These are phyloP conservation scores for Poeciliopsis gracilis DNA, from an alignment of 2,797 vertebrate species.

Conservation along the genomic window DNA sequence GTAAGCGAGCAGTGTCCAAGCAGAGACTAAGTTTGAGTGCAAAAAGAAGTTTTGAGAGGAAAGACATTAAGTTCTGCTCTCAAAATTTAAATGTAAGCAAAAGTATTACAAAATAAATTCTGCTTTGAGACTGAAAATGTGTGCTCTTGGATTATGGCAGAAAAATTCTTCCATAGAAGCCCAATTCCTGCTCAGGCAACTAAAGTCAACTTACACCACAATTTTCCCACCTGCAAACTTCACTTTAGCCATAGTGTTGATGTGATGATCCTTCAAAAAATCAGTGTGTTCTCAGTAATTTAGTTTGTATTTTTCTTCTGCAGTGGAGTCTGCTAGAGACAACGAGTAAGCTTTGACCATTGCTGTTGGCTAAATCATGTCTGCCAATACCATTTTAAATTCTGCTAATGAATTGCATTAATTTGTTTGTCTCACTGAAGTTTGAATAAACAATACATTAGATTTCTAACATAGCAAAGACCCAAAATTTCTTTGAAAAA, in stretches of 20 bases:
- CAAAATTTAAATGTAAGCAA: no score
- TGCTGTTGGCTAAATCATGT: neutral
- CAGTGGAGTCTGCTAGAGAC: neutral
- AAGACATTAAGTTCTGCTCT: no score
- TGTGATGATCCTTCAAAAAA: neutral
- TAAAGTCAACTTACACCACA: neutral
- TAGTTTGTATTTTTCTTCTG: neutral
- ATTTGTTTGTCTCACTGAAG: neutral
- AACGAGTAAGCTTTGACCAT: neutral
- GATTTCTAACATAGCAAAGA: neutral
- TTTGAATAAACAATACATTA: neutral
- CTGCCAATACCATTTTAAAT: neutral
- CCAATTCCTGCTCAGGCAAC: neutral
- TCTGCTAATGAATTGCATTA: neutral
- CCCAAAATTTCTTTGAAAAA: neutral
- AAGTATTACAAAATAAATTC: no score
- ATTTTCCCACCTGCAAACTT: neutral
- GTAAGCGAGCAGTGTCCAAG: no score
- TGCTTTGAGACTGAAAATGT: no score
- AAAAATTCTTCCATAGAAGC: neutral
- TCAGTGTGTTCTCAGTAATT: neutral
- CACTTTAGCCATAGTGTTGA: neutral
- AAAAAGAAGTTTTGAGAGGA: no score
- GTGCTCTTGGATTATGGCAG: no score
- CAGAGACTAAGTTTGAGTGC: no score